Base-by-base conservation (phyloP, 2,888 invertebrate species). In the Aphelenchoides bicaudatus region DNA sequence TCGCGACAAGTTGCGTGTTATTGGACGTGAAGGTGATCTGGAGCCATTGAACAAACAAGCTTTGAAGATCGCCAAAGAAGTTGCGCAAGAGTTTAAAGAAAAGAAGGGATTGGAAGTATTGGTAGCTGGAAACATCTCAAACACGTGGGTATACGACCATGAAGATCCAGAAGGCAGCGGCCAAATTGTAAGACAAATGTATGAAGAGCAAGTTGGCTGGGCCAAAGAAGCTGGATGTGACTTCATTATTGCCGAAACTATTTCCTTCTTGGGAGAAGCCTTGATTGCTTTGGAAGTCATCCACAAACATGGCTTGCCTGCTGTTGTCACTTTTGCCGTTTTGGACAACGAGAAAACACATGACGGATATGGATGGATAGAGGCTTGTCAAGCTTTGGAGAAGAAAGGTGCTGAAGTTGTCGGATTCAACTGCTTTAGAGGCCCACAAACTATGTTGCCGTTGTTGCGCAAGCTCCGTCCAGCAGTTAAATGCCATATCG, bases 111-210 rank as follows among this genome's bases (percentile, higher is more conserved):
- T 76, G 6, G 77, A 75, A 6, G 77, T 73, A 0, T 63, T 80
- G 16, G 74, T 80, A 73, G 79, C 79, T 13, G 80, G 80, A 50
- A 75, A 79, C 59, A 68, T 80, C 3, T 76, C 72, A 59, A 79
- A 79, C 65, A 71, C 73, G 8, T 73, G 72, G 2, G 50, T 68
- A 2, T 79, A 71, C 55, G 61, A 43, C 43, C 43, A 43, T 25
- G 25, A 6, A 8, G 25, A 43, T 21, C 16, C 43, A 6, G 43
- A 43, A n/a, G 43, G 25, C 68, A 8, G 27, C 25, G 8, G 48
- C 5, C 8, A 47, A 8, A 23, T 47, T 8, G 48, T 47, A n/a
- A 25, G 48, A n/a, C n/a, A 47, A 19, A 3, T 6, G 48, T 47
- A 47, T 29, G 48, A 47, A 5, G 79, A 80, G 50, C 78, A 79